A percentile compares a stretch with the other conserved stretches of the same genome.
phyloP scores from a whole-genome alignment of 1,140 invertebrate genomes.

The Andricus grossulariae region DNA sequence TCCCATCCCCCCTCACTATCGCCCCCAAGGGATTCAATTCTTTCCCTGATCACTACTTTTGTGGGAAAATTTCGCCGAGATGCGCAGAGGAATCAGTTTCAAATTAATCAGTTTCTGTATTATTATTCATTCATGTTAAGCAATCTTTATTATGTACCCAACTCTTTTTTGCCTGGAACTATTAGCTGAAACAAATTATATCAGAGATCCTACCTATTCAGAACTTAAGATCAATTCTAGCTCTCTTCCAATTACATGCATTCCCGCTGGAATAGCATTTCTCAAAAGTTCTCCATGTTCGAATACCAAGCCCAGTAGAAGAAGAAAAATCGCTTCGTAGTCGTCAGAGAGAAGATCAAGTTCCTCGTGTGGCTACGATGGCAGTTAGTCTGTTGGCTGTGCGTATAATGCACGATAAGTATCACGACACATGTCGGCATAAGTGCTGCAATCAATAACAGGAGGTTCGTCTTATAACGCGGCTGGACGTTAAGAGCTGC shows the following conservation, averaged over 20 bases:
- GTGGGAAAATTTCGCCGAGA: not conserved
- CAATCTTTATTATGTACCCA: no score
- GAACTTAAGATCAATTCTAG: no score
- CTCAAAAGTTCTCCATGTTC: no score
- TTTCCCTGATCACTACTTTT: slow-evolving; percentile 7
- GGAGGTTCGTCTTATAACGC: slow-evolving; percentile 52
- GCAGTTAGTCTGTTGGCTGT: not conserved
- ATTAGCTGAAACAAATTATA: no score
- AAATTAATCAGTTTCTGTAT: no score
- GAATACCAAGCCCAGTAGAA: no score
- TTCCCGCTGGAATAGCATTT: no score
- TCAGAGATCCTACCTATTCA: no score
- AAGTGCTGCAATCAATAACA: slow-evolving; percentile 55
- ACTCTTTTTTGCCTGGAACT: no score
- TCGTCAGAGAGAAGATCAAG: not conserved
- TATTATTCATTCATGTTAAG: no score
- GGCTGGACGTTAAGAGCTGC: slow-evolving; percentile 50
- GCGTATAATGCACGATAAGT: slow-evolving; percentile 50
- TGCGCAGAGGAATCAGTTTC: no score
- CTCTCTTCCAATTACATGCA: no score
- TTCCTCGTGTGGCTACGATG: not conserved
- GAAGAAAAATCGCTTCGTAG: not conserved
- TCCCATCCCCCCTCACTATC: not conserved
- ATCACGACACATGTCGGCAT: slow-evolving; percentile 55
- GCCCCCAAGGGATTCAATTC: not conserved